Evolutionary conservation across 1,140 invertebrate species (phyloP).

Genomic region (Riptortus pedestris): DNA sequence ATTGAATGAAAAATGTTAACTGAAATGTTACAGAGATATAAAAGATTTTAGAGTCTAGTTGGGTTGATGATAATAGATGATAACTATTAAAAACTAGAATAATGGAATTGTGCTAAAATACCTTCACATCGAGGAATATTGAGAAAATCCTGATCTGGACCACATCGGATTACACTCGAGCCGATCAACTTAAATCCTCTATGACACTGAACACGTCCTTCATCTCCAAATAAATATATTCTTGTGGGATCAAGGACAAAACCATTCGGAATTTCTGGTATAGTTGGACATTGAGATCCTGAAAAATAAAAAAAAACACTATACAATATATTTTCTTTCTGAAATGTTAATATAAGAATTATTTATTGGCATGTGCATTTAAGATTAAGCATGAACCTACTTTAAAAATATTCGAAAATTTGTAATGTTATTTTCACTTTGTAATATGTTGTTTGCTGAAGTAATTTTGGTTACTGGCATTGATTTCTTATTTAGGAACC

Average conservation of each 20-base stretch:
- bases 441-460: too few relatives aligned
- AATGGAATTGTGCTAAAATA: slow-evolving; percentile 29
- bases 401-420: background rate
- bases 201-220: slow-evolving; percentile 83
- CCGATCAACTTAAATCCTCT: slow-evolving; percentile 77
- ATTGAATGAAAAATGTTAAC: too few relatives aligned
- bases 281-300: slow-evolving; percentile 66
- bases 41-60: too few relatives aligned
- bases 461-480: too few relatives aligned
- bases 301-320: slow-evolving; percentile 26
- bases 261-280: slow-evolving; percentile 75
- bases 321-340: background rate
- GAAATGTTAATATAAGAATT: background rate
- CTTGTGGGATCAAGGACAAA: slow-evolving; percentile 65
- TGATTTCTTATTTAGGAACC: too few relatives aligned
- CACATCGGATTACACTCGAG: slow-evolving; percentile 79
- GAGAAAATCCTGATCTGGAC: slow-evolving; percentile 71
- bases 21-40: too few relatives aligned
- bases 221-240: slow-evolving; percentile 77
- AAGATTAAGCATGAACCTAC: too few relatives aligned
- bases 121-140: slow-evolving; percentile 75
- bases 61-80: too few relatives aligned
- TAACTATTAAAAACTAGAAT: background rate
- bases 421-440: background rate
- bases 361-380: too few relatives aligned